A percentile compares a stretch with the other conserved stretches of the same genome.
Conservation (phyloP, 2,888 invertebrate genomes). For the Caenorhabditis wallacei region DNA sequence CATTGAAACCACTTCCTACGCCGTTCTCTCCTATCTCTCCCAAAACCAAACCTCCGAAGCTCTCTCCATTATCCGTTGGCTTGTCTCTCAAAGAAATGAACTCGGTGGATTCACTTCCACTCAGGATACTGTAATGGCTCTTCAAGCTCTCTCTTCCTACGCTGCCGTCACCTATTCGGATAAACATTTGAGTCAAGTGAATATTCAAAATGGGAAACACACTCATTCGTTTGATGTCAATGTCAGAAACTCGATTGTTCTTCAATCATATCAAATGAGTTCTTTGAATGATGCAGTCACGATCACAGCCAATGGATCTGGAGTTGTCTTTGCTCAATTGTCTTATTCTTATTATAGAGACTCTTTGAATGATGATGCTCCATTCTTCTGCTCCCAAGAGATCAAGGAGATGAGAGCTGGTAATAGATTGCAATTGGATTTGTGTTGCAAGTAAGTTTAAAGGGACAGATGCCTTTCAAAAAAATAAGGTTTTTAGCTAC, state of each 20-base stretch:
- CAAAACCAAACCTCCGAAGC: constrained; percentile 50
- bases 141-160: constrained; percentile 87
- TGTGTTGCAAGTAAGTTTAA: constrained; percentile 83
- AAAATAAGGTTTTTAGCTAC: constrained; percentile 75
- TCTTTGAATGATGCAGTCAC: constrained; percentile 85
- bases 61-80: constrained; percentile 87
- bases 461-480: background rate
- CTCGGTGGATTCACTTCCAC: constrained; percentile 89
- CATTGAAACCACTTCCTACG: constrained; percentile 93
- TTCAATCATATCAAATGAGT: constrained; percentile 86
- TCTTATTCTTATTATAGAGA: constrained; percentile 91
- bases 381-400: constrained; percentile 82
- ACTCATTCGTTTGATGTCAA: constrained; percentile 75
- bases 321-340: constrained; percentile 87
- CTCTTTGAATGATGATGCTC: constrained; percentile 75
- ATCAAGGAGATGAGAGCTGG: constrained; percentile 79
- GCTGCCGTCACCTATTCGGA: constrained; percentile 86
- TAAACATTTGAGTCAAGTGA: constrained; percentile 85
- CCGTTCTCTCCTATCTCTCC: constrained; percentile 87
- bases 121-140: constrained; percentile 89
- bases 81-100: constrained; percentile 88
- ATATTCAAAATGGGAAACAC: constrained; percentile 85
- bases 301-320: constrained; percentile 90
- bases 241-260: constrained; percentile 86
- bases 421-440: constrained; percentile 79